Evolutionary conservation across 2,888 invertebrate genomes (phyloP), one percentile per base, ranked within the genome.

Genomic region (Drosophila infuscata): DNA sequence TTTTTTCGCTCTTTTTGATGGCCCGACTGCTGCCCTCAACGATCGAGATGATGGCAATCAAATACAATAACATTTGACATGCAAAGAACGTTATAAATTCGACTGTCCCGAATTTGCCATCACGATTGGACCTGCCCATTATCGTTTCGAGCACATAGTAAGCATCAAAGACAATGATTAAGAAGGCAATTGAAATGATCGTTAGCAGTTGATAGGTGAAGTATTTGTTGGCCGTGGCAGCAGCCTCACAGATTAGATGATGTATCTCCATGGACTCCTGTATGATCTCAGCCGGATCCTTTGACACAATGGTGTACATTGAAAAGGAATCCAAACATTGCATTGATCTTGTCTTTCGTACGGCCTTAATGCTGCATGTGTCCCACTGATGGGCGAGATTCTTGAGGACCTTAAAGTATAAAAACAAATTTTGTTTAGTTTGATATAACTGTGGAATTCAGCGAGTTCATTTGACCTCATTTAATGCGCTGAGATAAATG

Each of bases 111-210:
- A 93, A 92, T 80, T 93, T 92, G 63, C 92, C 91, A 59, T 92
- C 93, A 3, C 92, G 82, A 53, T 91, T 91, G 33, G 92, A 90
- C 75, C 92, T 92, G 33, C 93, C 93, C 61, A 93, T 67, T 11
- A 93, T 68, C 0, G 92, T 93, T 54, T 93, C 93, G 61, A 93
- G 74, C 4, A 93, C 92, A 64, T 93, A 93, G 54, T 93, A 93
- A 0, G 93, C 93, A 91, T 93, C 93, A 32, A 93, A 93, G 15
- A 93, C 93, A 46, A 93, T 93, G 56, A 93, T 93, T 6, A 93
- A 75, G 75, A 93, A 93, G 15, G 93, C 92, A 64, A 93, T 93
- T 8, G 92, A 92, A 11, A 93, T 92, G 59, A 93, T 93, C 11
- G 93, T 93, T 51, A 93, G 68, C 41, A 93, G 79, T 70, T 93